Conservation (phyloP, 2,113 vertebrate genomes). For the Phaethornis superciliosus region DNA sequence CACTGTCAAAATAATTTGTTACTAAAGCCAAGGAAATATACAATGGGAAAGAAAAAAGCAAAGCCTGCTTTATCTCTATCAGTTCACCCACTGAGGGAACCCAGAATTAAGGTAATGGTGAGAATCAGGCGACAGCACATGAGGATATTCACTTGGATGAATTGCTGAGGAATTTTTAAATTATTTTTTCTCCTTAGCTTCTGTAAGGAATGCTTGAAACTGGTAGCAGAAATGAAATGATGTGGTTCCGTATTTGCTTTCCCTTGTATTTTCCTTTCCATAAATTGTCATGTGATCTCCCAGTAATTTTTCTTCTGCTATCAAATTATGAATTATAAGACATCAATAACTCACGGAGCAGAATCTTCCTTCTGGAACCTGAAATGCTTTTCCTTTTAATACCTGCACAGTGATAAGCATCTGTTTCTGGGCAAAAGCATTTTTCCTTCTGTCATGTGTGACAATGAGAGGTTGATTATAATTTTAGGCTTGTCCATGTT, state of each 20-base stretch:
- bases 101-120: too few species aligned
- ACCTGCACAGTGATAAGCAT: neutral
- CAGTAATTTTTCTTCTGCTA: neutral
- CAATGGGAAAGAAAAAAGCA: too few species aligned
- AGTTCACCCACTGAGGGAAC: neutral
- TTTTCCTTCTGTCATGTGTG: neutral
- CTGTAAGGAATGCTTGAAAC: neutral
- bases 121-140: neutral
- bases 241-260: neutral
- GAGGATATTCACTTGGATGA: neutral
- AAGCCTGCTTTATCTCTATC: rapidly evolving
- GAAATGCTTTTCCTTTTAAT: neutral
- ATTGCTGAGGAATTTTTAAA: neutral
- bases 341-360: neutral
- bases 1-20: rapidly evolving
- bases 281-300: neutral
- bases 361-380: neutral
- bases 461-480: rapidly evolving
- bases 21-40: rapidly evolving
- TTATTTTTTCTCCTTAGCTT: neutral
- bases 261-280: neutral
- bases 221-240: neutral
- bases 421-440: neutral
- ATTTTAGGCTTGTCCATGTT: neutral
- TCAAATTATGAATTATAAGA: neutral